Evolutionary conservation across 2,113 vertebrate genomes (phyloP).

Genomic region (Phoxinus phoxinus): DNA sequence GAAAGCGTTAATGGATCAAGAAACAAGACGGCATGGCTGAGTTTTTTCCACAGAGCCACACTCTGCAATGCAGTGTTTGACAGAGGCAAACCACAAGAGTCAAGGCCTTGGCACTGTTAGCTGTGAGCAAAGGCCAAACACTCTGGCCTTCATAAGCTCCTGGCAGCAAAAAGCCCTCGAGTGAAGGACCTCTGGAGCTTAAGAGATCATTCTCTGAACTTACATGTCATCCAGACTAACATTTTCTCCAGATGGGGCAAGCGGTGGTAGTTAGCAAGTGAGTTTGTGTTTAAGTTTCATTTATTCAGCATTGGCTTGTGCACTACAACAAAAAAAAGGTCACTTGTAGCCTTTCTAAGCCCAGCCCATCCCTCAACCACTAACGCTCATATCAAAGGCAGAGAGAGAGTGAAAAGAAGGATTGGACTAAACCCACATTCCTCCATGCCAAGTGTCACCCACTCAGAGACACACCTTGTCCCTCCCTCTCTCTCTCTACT

Average conservation of each 20-base stretch:
- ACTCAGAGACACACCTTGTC: slow-evolving; percentile 54
- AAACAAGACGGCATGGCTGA: slow-evolving; percentile 70
- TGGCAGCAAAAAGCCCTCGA: slow-evolving; percentile 35
- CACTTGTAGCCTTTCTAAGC: slow-evolving; percentile 10
- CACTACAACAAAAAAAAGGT: background rate
- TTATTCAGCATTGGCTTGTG: slow-evolving; percentile 13
- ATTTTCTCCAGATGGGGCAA: slow-evolving; percentile 34
- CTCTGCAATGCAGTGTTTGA: slow-evolving; percentile 19
- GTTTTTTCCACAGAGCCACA: slow-evolving; percentile 40
- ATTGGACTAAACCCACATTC: slow-evolving; percentile 63
- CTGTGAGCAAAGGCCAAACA: slow-evolving; percentile 52
- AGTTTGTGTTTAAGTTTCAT: slow-evolving; percentile 28
- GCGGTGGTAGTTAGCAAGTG: slow-evolving; percentile 32
- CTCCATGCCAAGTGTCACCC: slow-evolving; percentile 53
- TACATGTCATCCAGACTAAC: slow-evolving; percentile 26
- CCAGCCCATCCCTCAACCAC: slow-evolving; percentile 26
- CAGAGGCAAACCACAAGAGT: slow-evolving; percentile 44
- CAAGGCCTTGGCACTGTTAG: slow-evolving; percentile 41
- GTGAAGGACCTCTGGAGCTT: slow-evolving; percentile 44
- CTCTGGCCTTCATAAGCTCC: slow-evolving; percentile 51
- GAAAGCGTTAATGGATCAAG: slow-evolving; percentile 81
- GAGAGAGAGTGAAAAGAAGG: slow-evolving; percentile 24
- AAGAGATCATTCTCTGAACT: slow-evolving; percentile 39
- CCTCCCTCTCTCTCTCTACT: slow-evolving; percentile 31
- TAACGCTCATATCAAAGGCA: slow-evolving; percentile 40